A percentile compares a stretch with the other conserved stretches of the same genome.
Evolutionary conservation across 1,140 invertebrate genomes (phyloP).

Genomic region (Drosophila bocki): DNA sequence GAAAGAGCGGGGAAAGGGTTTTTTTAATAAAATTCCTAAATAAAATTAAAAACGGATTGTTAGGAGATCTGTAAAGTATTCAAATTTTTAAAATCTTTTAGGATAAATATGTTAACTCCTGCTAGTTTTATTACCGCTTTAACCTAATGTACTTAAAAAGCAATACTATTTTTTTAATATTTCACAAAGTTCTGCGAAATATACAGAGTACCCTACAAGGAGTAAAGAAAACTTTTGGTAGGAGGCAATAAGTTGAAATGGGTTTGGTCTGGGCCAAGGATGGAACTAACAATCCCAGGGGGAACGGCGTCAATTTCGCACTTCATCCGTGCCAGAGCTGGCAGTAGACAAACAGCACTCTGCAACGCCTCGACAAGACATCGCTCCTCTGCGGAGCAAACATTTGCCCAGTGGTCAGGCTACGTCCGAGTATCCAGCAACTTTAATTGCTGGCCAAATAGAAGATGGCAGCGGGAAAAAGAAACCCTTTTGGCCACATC

Average conservation of each 20-base stretch:
- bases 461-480: conserved; percentile 2
- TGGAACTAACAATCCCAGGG: conserved; percentile 8
- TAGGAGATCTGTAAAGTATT: too few relatives aligned
- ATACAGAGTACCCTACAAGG: too few relatives aligned
- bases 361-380: conserved; percentile 51
- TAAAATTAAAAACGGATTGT: too few relatives aligned
- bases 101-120: neutral
- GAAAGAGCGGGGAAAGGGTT: neutral
- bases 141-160: neutral
- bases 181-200: conserved; percentile 19
- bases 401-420: conserved; percentile 59
- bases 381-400: conserved; percentile 51
- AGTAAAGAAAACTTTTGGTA: conserved; percentile 19
- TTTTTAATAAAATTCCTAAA: too few relatives aligned
- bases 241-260: neutral
- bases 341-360: conserved; percentile 44
- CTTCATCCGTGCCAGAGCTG: conserved; percentile 54
- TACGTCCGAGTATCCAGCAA: neutral
- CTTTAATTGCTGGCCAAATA: conserved; percentile 52
- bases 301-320: conserved; percentile 65
- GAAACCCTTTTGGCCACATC: conserved; percentile 48
- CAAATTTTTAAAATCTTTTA: too few relatives aligned
- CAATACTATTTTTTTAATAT: neutral
- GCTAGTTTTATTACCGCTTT: neutral
- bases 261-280: neutral